A percentile compares a stretch with the other conserved stretches of the same genome.
These are phyloP conservation scores for Caenorhabditis angaria DNA, from an alignment of 2,888 invertebrate species.

Conservation along the genomic window DNA sequence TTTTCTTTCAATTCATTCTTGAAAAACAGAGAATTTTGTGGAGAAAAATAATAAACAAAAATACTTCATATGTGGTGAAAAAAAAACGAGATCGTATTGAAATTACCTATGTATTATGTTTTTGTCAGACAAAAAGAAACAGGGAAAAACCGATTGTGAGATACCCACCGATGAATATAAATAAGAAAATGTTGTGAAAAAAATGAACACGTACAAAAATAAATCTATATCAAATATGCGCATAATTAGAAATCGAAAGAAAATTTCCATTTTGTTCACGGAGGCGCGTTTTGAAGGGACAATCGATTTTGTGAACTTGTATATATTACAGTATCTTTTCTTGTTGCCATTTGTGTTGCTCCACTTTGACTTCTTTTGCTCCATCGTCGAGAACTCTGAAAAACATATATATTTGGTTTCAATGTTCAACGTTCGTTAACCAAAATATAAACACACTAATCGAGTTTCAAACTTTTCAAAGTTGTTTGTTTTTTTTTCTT, in stretches of 20 bases:
- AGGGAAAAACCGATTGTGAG: not conserved
- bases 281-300: constrained; percentile 31
- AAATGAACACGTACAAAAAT: constrained; percentile 11
- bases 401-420: not conserved
- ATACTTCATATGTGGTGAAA: not conserved
- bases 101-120: not conserved
- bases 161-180: not conserved
- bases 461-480: not conserved
- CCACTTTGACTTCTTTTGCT: constrained; percentile 43
- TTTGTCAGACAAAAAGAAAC: not conserved
- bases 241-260: not conserved
- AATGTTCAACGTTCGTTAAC: not conserved
- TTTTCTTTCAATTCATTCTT: too few relatives aligned
- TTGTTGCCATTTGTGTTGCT: constrained; percentile 16
- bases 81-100: not conserved
- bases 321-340: constrained; percentile 39
- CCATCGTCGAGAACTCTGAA: constrained; percentile 42
- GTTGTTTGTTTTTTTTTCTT: too few relatives aligned
- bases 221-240: not conserved
- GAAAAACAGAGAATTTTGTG: not conserved
- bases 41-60: not conserved
- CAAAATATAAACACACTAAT: not conserved
- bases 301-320: constrained; percentile 37
- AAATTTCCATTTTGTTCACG: constrained; percentile 14
- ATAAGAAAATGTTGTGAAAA: constrained; percentile 1